phyloP scores from a whole-genome alignment of 2,888 invertebrate species.

The Stenolophus ochropezus region DNA sequence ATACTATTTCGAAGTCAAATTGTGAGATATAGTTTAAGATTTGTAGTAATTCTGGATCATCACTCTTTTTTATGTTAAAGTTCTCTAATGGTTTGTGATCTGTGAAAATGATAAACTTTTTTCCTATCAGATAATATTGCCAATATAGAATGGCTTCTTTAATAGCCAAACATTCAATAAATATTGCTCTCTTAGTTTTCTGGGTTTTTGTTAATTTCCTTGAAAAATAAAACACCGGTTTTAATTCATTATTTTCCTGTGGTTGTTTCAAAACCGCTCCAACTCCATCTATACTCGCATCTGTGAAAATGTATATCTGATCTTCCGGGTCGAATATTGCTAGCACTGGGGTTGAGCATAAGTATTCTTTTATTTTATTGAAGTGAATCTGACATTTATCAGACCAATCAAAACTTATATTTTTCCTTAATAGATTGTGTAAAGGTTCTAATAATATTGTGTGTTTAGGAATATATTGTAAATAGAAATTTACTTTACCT shows the following conservation, averaged over 20 bases:
- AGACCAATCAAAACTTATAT: background rate
- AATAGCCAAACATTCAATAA: slow-evolving; percentile 60
- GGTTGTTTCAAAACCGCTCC: slow-evolving; percentile 61
- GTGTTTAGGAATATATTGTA: slow-evolving; percentile 31
- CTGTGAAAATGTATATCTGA: slow-evolving; percentile 55
- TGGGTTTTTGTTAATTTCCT: background rate
- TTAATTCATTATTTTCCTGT: slow-evolving; percentile 35
- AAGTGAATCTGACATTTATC: background rate
- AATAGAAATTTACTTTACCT: slow-evolving; percentile 50
- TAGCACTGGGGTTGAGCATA: slow-evolving; percentile 8
- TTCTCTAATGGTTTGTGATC: slow-evolving; percentile 11
- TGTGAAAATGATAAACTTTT: background rate
- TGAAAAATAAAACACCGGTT: slow-evolving; percentile 51
- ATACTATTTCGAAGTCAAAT: slow-evolving; percentile 7
- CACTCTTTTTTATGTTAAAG: background rate
- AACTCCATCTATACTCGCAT: slow-evolving; percentile 56
- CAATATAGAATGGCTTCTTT: slow-evolving; percentile 61
- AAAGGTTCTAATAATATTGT: slow-evolving; percentile 16
- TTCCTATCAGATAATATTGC: slow-evolving; percentile 49
- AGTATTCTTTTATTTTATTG: slow-evolving; percentile 2
- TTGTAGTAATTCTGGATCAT: slow-evolving; percentile 8
- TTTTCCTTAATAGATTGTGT: background rate
- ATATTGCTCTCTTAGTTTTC: slow-evolving; percentile 60
- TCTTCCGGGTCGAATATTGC: slow-evolving; percentile 60
- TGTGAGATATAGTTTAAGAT: slow-evolving; percentile 6